Evolutionary conservation across 2,888 invertebrate genomes (phyloP).

Genomic region (Eupeodes latifasciatus): DNA sequence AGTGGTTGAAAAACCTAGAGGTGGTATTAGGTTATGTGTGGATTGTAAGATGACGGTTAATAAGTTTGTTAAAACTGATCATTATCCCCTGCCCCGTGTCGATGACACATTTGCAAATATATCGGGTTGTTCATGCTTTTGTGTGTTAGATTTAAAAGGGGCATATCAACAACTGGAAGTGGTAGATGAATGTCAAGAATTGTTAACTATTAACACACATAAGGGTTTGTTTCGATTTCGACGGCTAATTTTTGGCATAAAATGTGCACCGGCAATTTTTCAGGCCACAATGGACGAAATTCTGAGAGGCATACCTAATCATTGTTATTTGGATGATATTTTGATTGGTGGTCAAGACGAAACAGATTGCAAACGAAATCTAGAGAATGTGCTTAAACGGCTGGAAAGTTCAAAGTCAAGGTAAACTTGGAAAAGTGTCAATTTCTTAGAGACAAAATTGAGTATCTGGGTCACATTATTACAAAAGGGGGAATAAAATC

Average conservation of each 20-base stretch:
- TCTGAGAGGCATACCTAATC: background rate
- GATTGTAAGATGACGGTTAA: background rate
- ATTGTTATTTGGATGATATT: constrained; percentile 32
- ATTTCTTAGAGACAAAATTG: too few species aligned
- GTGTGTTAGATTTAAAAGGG: background rate
- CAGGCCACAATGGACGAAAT: background rate
- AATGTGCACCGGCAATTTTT: constrained; percentile 40
- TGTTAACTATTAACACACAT: background rate
- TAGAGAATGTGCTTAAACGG: too few species aligned
- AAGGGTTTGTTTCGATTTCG: background rate
- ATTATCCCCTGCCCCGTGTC: background rate
- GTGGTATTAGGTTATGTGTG: background rate
- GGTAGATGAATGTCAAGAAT: constrained; percentile 2
- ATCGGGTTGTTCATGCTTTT: background rate
- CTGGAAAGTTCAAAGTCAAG: too few species aligned
- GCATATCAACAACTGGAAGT: background rate
- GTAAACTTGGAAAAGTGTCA: too few species aligned
- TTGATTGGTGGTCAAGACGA: background rate
- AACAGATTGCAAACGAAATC: too few species aligned
- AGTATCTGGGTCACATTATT: constrained; percentile 43
- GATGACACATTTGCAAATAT: background rate
- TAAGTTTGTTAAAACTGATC: background rate
- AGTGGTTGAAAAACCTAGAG: background rate
- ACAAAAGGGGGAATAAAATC: constrained; percentile 25
- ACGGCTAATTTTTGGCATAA: constrained; percentile 40